Base-by-base conservation (phyloP, 1,140 invertebrate species). In the Cydia pomonella region DNA sequence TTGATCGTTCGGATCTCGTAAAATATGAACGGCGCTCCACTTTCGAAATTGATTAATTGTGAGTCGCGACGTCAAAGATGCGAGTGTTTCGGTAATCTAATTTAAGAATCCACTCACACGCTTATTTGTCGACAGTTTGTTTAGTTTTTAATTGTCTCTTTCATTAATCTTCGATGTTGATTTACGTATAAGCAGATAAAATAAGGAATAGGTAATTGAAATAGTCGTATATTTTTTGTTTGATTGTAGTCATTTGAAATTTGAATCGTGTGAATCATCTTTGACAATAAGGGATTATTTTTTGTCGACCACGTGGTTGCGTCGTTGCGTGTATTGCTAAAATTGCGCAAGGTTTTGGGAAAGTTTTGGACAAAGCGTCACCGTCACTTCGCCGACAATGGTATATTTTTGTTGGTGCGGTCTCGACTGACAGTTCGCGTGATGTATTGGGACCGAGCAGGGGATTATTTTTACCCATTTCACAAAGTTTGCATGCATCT, bases 381-480 rank as follows among this genome's bases (percentile, higher is more conserved):
- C 77, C 41, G 41, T 44, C 41, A 78, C 80, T 77, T 86, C 79
- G 74, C 74, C 83, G 84, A 93, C 91, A 93, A 93, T 92, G 81
- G 86, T 84, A 82, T 93, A 93, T 93, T 93, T 93, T 90, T 90
- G 90, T 90, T 90, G 86, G 85, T 93, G 90, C 88, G 90, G 91
- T 91, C 84, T 85, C 83, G 72, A 86, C 90, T 92, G 91, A 90
- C 91, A 93, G 89, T 87, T 90, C 83, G 84, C 87, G 88, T 93
- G 91, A 93, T 92, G 91, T 93, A 93, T 93, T 93, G 84, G 87
- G 76, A 83, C 82, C 74, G 80, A 83, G 83, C 79, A 84, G 84
- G 82, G 87, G 90, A 93, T 93, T 93, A 93, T 93, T 90, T 93
- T 90, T 92, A 89, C 87, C 90, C 89, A 87, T 93, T 91, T 92